phyloP scores from a whole-genome alignment of 2,888 invertebrate genomes.

The Lepeophtheirus nordmannii region DNA sequence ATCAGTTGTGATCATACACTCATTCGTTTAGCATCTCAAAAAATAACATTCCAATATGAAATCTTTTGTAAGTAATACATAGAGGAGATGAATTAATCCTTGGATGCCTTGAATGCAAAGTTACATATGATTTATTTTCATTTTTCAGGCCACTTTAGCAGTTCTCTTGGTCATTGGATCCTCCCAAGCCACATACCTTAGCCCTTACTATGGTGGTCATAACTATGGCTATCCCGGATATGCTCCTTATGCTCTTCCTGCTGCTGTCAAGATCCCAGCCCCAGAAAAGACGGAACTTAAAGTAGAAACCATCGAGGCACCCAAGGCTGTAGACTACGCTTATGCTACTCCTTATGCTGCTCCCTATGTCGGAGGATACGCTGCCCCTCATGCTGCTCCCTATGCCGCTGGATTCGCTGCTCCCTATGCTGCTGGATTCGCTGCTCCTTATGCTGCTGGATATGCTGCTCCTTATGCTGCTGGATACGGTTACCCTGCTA shows the following conservation, averaged over 20 bases:
- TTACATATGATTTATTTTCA: background rate
- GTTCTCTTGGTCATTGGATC: background rate
- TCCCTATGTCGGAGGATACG: background rate
- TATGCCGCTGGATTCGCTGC: background rate
- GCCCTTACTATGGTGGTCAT: background rate
- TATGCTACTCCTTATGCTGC: background rate
- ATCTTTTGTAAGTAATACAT: constrained; percentile 18
- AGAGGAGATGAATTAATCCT: background rate
- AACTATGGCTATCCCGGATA: background rate
- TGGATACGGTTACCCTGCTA: background rate
- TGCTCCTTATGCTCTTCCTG: constrained; percentile 11
- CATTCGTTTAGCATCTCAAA: constrained; percentile 20
- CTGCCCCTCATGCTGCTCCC: constrained; percentile 16
- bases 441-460: background rate
- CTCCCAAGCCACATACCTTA: background rate
- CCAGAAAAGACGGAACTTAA: background rate
- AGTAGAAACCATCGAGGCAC: background rate
- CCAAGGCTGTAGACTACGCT: constrained; percentile 3
- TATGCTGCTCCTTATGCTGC: constrained; percentile 2
- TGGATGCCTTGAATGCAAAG: background rate
- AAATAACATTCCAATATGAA: constrained; percentile 18
- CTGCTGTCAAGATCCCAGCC: background rate
- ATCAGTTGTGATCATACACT: constrained; percentile 14
- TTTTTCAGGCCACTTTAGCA: background rate
- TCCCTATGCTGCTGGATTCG: background rate